phyloP scores from a whole-genome alignment of 2,113 vertebrate genomes.

The Gobio gobio region DNA sequence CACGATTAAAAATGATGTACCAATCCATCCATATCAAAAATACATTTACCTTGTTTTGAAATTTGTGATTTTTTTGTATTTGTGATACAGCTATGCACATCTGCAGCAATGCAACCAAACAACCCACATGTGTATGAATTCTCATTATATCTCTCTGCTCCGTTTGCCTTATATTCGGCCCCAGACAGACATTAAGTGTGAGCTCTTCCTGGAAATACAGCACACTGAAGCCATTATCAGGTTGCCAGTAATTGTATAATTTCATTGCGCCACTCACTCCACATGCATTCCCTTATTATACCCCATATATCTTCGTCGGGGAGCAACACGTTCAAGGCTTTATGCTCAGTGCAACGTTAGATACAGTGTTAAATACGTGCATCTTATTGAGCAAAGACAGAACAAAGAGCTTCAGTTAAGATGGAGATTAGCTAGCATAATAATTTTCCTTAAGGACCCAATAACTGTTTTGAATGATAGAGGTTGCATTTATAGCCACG shows the following conservation, averaged over 20 bases:
- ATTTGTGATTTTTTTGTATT: background rate
- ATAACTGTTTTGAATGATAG: background rate
- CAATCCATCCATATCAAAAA: background rate
- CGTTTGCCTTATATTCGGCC: slow-evolving; percentile 1
- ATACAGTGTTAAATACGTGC: background rate
- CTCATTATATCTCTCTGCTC: slow-evolving; percentile 22
- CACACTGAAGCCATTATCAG: slow-evolving; percentile 38
- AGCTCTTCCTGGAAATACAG: slow-evolving; percentile 39
- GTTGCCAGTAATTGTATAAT: slow-evolving; percentile 46
- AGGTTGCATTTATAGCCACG: background rate
- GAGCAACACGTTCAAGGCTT: background rate
- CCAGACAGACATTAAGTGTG: slow-evolving; percentile 39
- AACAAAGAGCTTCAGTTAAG: slow-evolving; percentile 28
- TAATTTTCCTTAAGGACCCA: background rate
- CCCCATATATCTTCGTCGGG: background rate
- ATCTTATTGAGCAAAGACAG: background rate
- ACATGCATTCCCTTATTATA: slow-evolving; percentile 24
- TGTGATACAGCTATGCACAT: background rate
- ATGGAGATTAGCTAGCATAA: background rate
- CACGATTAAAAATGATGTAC: slow-evolving; percentile 13
- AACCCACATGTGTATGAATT: background rate
- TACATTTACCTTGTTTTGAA: background rate
- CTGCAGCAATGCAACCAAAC: background rate
- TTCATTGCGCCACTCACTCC: slow-evolving; percentile 33
- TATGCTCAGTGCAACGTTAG: background rate